Evolutionary conservation across 1,140 invertebrate species (phyloP).

Genomic region (Nephila pilipes): DNA sequence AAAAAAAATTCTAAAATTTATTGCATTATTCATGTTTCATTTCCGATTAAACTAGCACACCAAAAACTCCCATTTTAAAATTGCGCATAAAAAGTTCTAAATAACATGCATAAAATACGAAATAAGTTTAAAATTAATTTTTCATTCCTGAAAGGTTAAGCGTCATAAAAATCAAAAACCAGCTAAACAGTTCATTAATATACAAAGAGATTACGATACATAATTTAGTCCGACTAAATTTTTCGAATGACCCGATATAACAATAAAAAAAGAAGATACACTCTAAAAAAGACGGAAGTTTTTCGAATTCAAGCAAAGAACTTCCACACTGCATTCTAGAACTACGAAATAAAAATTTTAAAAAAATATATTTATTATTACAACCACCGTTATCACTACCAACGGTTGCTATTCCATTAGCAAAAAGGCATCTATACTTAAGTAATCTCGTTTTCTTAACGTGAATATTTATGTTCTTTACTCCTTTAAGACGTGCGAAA

Average conservation of each 20-base stretch:
- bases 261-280: background rate
- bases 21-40: too few species aligned
- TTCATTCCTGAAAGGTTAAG: background rate
- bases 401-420: slow-evolving; percentile 14
- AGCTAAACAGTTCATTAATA: background rate
- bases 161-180: background rate
- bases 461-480: slow-evolving; percentile 31
- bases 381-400: slow-evolving; percentile 1
- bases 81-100: too few species aligned
- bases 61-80: too few species aligned
- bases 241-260: background rate
- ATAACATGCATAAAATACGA: too few species aligned
- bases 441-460: background rate
- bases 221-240: background rate
- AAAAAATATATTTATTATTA: slow-evolving; percentile 40
- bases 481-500: background rate
- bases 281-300: background rate
- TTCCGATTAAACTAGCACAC: too few species aligned
- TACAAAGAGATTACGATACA: background rate
- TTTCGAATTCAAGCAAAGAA: background rate
- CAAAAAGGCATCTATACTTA: background rate
- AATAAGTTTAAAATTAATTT: too few species aligned
- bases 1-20: too few species aligned
- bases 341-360: background rate
- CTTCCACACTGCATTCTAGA: background rate